These are phyloP conservation scores for Arenaria interpres DNA, from an alignment of 2,113 vertebrate species.

Conservation along the genomic window DNA sequence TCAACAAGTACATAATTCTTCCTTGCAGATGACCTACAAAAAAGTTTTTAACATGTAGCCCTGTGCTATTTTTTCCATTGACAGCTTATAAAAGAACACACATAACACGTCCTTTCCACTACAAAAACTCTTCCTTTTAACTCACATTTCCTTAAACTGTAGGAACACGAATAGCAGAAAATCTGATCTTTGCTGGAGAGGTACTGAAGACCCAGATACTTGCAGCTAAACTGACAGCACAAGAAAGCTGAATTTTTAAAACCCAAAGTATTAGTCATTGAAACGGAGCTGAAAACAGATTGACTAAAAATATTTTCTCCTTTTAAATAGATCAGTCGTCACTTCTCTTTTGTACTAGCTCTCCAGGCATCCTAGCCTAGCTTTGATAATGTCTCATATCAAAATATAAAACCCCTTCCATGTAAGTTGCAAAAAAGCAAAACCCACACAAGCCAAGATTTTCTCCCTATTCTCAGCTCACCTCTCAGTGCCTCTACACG, in stretches of 20 bases:
- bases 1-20: not conserved
- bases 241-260: not conserved
- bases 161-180: not conserved
- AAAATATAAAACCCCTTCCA: not conserved
- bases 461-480: not conserved
- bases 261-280: not conserved
- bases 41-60: not conserved
- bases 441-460: not conserved
- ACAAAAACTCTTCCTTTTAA: not conserved
- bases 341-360: not conserved
- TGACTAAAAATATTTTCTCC: not conserved
- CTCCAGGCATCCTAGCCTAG: not conserved
- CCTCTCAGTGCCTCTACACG: not conserved
- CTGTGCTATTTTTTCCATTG: not conserved
- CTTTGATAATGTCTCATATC: not conserved
- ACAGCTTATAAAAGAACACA: not conserved
- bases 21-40: not conserved
- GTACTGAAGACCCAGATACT: not conserved
- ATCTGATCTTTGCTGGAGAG: not conserved
- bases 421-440: not conserved
- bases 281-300: not conserved
- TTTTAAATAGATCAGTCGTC: not conserved
- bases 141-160: not conserved
- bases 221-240: not conserved
- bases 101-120: not conserved